These are phyloP conservation scores for Euphydryas editha DNA, from an alignment of 2,888 invertebrate genomes.

Conservation along the genomic window DNA sequence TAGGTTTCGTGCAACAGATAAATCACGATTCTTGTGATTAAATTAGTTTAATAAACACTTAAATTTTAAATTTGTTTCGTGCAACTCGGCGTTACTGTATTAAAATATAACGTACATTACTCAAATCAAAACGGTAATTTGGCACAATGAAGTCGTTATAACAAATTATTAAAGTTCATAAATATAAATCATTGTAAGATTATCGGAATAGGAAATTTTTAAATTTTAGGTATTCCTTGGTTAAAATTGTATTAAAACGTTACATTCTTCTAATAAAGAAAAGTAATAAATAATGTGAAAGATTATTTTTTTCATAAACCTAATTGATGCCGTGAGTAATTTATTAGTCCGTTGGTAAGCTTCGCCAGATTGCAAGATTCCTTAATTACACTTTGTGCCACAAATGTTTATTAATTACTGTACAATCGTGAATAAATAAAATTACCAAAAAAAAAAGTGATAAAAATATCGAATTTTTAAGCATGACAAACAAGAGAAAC, in stretches of 20 bases:
- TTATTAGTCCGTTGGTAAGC: conserved; percentile 1
- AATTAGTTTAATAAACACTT: no score
- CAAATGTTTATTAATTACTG: background rate
- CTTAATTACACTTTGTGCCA: background rate
- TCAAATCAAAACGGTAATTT: no score
- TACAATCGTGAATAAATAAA: no score
- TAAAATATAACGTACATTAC: no score
- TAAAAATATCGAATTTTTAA: background rate
- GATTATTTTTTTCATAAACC: conserved; percentile 6
- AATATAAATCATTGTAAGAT: background rate
- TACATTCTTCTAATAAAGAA: background rate
- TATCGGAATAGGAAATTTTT: background rate
- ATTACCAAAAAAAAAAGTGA: background rate
- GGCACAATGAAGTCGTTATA: no score
- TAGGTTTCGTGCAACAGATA: no score
- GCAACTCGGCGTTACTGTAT: no score
- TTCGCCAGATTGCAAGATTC: background rate
- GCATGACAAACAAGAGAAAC: no score
- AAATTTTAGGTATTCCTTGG: background rate
- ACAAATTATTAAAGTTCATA: background rate
- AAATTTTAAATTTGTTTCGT: no score
- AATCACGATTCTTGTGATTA: no score
- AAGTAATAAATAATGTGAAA: background rate
- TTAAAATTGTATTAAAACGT: background rate
- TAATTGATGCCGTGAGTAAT: background rate